Conservation (phyloP, 2,113 vertebrate genomes). For the Gasterosteus aculeatus region DNA sequence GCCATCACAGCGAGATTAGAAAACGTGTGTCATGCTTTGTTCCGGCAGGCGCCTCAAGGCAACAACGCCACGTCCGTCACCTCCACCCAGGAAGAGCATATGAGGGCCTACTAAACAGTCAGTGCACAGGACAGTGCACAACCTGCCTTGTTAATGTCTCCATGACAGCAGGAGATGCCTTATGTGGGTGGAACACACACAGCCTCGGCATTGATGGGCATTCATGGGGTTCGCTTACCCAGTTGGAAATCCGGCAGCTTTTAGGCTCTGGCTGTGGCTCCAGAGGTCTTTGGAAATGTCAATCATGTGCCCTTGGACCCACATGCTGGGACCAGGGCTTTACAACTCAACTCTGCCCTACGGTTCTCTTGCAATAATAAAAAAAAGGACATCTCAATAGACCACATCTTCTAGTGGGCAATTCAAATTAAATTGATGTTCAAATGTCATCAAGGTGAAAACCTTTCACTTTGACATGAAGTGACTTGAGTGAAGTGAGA, state of each 20-base stretch:
- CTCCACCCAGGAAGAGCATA: constrained; percentile 21
- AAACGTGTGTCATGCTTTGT: background rate
- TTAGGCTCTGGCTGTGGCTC: constrained; percentile 67
- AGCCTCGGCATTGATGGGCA: constrained; percentile 61
- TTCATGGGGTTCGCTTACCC: constrained; percentile 59
- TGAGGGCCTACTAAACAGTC: constrained; percentile 26
- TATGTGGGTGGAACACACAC: constrained; percentile 62
- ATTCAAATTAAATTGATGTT: background rate
- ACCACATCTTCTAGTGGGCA: background rate
- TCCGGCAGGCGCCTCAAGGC: background rate
- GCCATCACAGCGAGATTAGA: background rate
- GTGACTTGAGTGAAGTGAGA: background rate
- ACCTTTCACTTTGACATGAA: background rate
- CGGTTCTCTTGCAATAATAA: constrained; percentile 31
- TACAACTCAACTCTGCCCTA: constrained; percentile 37
- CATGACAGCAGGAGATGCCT: constrained; percentile 57
- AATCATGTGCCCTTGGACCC: constrained; percentile 61
- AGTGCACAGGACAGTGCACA: constrained; percentile 50
- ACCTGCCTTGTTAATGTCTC: constrained; percentile 61
- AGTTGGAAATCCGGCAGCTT: constrained; percentile 69
- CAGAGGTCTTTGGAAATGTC: constrained; percentile 72
- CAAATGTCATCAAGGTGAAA: background rate
- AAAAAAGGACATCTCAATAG: background rate
- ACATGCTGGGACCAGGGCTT: constrained; percentile 54
- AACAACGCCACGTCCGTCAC: background rate